These are phyloP conservation scores for Thymelicus lineola DNA, from an alignment of 2,888 invertebrate genomes.

Conservation along the genomic window DNA sequence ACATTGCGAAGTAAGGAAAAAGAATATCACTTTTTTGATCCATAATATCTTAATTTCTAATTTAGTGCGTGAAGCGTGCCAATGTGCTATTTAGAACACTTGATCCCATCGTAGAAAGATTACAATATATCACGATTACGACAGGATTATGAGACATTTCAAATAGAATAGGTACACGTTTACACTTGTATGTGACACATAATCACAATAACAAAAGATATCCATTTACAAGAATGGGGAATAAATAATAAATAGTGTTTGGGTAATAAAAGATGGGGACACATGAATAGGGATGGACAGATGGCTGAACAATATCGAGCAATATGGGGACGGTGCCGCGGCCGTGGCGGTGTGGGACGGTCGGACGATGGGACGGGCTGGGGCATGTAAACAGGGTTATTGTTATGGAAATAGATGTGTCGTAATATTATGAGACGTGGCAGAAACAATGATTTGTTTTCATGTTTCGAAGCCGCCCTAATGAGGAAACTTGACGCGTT, in stretches of 20 bases:
- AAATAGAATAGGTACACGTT: neutral
- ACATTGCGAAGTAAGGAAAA: too few species aligned
- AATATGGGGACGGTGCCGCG: constrained; percentile 4
- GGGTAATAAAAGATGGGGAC: constrained; percentile 28
- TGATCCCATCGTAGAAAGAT: too few species aligned
- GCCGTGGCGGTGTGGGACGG: neutral
- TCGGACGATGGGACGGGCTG: neutral
- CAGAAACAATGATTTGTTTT: constrained; percentile 6
- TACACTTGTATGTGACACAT: neutral
- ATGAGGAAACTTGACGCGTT: neutral
- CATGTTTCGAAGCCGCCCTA: neutral
- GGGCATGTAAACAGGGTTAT: constrained; percentile 26
- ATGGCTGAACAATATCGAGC: constrained; percentile 56
- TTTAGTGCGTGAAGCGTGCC: too few species aligned
- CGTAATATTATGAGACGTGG: neutral
- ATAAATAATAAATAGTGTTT: constrained; percentile 34
- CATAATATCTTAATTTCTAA: too few species aligned
- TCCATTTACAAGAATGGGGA: constrained; percentile 16
- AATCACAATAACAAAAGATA: constrained; percentile 10
- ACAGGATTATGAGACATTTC: neutral
- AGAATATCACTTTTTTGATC: too few species aligned
- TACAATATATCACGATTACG: too few species aligned
- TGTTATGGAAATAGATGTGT: constrained; percentile 32
- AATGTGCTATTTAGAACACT: too few species aligned
- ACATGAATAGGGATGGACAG: constrained; percentile 60